These are phyloP conservation scores for Eptesicus fuscus DNA, from an alignment of 2,113 vertebrate genomes.

Conservation along the genomic window DNA sequence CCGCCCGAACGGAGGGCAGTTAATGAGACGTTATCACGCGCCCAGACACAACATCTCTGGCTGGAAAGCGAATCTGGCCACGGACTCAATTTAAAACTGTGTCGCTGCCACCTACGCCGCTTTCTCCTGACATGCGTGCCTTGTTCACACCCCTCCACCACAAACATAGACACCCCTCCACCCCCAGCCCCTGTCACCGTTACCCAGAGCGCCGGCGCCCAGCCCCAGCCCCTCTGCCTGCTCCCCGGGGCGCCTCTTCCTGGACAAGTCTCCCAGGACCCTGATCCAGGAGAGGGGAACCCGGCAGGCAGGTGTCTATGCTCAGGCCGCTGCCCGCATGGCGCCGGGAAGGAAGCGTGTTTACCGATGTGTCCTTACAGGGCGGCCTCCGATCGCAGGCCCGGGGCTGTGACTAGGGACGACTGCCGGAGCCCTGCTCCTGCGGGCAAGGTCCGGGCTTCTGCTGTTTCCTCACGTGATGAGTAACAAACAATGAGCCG, in stretches of 20 bases:
- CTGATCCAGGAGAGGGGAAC: slow-evolving; percentile 55
- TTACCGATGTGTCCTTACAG: slow-evolving; percentile 72
- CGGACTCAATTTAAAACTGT: not conserved
- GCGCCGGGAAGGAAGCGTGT: slow-evolving; percentile 34
- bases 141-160: not conserved
- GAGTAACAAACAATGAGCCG: slow-evolving; percentile 74
- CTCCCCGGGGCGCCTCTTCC: not conserved
- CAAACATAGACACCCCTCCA: not conserved
- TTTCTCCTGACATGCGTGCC: not conserved
- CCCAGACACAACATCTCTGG: not conserved
- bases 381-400: slow-evolving; percentile 68
- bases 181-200: not conserved
- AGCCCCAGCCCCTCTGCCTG: rapidly evolving
- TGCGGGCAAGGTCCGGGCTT: slow-evolving; percentile 74
- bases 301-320: not conserved
- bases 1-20: rapidly evolving
- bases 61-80: slow-evolving; percentile 35
- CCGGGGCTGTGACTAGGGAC: slow-evolving; percentile 75
- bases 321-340: not conserved
- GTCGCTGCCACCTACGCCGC: not conserved
- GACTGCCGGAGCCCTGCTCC: slow-evolving; percentile 52
- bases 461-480: slow-evolving; percentile 66
- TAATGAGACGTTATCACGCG: not conserved
- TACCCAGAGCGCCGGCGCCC: rapidly evolving
- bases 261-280: slow-evolving; percentile 44